Evolutionary conservation across 2,888 invertebrate species (phyloP).

Genomic region (Tipula confusa): DNA sequence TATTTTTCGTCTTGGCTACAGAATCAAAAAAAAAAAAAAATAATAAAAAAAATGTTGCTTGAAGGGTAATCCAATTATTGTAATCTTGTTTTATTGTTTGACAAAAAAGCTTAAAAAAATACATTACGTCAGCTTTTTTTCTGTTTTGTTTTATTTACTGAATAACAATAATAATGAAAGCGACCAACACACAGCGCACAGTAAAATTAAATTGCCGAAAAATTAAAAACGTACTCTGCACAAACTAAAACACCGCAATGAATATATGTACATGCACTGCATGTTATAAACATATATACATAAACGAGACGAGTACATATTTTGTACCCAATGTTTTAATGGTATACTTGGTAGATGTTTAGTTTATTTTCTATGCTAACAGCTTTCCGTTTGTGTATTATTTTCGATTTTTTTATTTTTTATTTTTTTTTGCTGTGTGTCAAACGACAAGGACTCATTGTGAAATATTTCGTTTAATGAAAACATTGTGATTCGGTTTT

Average conservation of each 20-base stretch:
- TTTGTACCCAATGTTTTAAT: background rate
- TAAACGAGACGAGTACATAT: background rate
- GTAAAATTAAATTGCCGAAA: background rate
- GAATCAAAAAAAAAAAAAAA: background rate
- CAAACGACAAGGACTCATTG: background rate
- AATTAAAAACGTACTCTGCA: background rate
- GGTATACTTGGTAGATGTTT: background rate
- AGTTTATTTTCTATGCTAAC: background rate
- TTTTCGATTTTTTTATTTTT: too few relatives aligned
- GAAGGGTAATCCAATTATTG: background rate
- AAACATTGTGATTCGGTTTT: background rate
- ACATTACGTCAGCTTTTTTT: background rate
- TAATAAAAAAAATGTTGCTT: background rate
- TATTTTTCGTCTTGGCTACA: background rate
- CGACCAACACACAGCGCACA: background rate
- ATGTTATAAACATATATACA: background rate
- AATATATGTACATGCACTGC: background rate
- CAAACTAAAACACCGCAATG: background rate
- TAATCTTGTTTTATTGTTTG: constrained; percentile 20
- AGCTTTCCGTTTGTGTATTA: background rate
- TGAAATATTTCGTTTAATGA: background rate
- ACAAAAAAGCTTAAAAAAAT: background rate
- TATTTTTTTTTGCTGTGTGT: background rate
- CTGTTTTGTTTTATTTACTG: background rate
- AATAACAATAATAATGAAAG: background rate